These are phyloP conservation scores for Apamea sordens DNA, from an alignment of 2,888 invertebrate species.

Conservation along the genomic window DNA sequence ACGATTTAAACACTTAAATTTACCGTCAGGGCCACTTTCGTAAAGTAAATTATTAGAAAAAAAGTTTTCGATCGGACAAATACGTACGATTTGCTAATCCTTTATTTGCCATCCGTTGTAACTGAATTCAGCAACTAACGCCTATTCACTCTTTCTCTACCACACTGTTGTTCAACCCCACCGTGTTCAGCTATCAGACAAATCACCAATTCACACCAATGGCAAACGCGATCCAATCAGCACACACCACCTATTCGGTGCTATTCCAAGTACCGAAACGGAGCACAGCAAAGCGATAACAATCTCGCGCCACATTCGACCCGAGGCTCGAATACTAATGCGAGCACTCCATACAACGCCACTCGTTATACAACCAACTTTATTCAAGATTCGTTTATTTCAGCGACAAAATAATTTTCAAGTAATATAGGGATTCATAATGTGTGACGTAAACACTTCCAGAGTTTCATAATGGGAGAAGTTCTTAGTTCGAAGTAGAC, in stretches of 20 bases:
- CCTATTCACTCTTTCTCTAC: constrained; percentile 19
- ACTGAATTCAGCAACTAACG: constrained; percentile 19
- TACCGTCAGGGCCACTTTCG: not conserved
- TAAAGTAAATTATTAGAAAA: not conserved
- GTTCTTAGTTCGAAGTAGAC: constrained; percentile 63
- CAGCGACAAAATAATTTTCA: constrained; percentile 71
- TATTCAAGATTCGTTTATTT: constrained; percentile 71
- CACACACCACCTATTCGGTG: constrained; percentile 67
- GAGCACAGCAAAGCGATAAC: constrained; percentile 73
- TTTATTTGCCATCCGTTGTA: not conserved
- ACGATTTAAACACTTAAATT: not conserved
- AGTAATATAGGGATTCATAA: constrained; percentile 70
- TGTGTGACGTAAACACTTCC: constrained; percentile 70
- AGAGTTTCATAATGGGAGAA: constrained; percentile 68
- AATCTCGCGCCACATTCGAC: constrained; percentile 75
- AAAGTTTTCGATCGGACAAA: not conserved
- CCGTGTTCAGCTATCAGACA: constrained; percentile 58
- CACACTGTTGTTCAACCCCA: constrained; percentile 40
- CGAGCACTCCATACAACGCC: constrained; percentile 70
- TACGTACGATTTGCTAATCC: not conserved
- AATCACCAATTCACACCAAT: constrained; percentile 61
- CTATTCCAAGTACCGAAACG: constrained; percentile 65
- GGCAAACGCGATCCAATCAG: constrained; percentile 67
- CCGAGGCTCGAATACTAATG: constrained; percentile 75
- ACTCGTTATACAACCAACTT: constrained; percentile 71